Conservation (phyloP, 2,113 vertebrate species). For the Morone chrysops region DNA sequence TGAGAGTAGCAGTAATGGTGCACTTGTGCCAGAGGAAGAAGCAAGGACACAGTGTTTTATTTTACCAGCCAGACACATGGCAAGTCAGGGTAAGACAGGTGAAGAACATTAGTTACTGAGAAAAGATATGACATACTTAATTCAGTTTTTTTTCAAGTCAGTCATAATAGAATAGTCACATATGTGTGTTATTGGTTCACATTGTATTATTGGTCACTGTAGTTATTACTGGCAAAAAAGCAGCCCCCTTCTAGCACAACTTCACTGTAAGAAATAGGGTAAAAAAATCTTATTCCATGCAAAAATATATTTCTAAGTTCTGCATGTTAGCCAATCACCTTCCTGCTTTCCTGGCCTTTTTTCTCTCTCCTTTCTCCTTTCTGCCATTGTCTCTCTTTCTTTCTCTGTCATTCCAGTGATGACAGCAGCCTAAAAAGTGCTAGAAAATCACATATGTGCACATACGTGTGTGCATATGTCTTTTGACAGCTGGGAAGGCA, state of each 20-base stretch:
- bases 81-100: background rate
- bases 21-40: slow-evolving; percentile 25
- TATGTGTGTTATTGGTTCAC: too few species aligned
- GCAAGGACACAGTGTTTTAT: slow-evolving; percentile 40
- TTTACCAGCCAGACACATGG: slow-evolving; percentile 32
- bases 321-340: background rate
- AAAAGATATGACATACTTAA: background rate
- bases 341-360: background rate
- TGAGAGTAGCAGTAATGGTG: slow-evolving; percentile 40
- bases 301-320: slow-evolving; percentile 13
- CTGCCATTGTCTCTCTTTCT: slow-evolving; percentile 31
- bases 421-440: slow-evolving; percentile 24
- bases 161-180: background rate
- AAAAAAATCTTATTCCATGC: background rate
- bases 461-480: slow-evolving; percentile 6
- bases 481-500: slow-evolving; percentile 62
- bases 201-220: background rate
- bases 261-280: background rate
- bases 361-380: slow-evolving; percentile 6
- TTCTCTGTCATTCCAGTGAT: background rate
- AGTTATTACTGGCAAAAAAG: background rate
- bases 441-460: background rate
- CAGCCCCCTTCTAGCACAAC: background rate
- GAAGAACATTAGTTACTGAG: background rate
- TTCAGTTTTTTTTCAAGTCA: too few species aligned